Conservation (phyloP, 2,797 vertebrate species). For the Lates japonicus region DNA sequence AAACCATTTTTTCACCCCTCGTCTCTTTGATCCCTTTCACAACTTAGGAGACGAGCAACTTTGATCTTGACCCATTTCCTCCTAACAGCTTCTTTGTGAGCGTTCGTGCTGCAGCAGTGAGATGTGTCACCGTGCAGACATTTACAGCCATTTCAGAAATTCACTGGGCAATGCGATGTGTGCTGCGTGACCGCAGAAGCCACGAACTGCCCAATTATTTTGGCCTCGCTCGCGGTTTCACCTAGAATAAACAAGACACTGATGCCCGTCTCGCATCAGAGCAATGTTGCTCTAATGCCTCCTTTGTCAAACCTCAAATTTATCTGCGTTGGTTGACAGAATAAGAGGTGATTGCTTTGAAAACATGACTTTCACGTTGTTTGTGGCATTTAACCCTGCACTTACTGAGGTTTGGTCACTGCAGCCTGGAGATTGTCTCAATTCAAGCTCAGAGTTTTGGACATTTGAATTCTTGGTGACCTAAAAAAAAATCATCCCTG, state of each 20-base stretch:
- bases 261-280: conserved; percentile 54
- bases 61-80: conserved; percentile 82
- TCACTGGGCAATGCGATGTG: conserved; percentile 71
- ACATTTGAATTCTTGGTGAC: background rate
- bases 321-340: conserved; percentile 49
- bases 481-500: background rate
- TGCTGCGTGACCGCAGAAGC: conserved; percentile 53
- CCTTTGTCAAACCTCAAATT: conserved; percentile 55
- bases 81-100: conserved; percentile 64
- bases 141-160: conserved; percentile 69
- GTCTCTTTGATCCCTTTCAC: conserved; percentile 69
- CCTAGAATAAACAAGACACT: conserved; percentile 76
- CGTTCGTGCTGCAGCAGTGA: conserved; percentile 3
- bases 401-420: background rate
- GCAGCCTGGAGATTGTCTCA: background rate
- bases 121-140: conserved; percentile 67
- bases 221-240: conserved; percentile 55
- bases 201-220: conserved; percentile 75
- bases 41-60: conserved; percentile 64
- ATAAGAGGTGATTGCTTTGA: conserved; percentile 57
- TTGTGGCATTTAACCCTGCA: conserved; percentile 12
- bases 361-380: conserved; percentile 9
- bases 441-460: background rate
- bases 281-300: conserved; percentile 56
- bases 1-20: conserved; percentile 54